A percentile compares a stretch with the other conserved stretches of the same genome.
Conservation (phyloP, 2,113 vertebrate species). For the Peromyscus maniculatus region DNA sequence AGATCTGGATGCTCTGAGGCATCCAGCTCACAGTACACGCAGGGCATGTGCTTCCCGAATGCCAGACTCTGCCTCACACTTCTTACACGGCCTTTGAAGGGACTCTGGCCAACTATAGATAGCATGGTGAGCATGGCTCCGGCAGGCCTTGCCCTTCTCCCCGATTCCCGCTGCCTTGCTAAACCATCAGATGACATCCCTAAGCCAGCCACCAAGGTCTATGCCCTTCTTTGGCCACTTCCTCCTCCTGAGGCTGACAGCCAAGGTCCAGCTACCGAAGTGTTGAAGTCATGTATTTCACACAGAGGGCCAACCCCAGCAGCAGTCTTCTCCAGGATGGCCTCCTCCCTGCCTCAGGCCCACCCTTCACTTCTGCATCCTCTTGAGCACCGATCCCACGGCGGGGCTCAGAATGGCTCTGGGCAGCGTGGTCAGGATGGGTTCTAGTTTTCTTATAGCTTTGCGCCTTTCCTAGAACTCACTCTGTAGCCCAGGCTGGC, state of each 20-base stretch:
- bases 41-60: fast-evolving
- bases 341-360: neutral
- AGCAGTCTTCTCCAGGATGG: too few relatives aligned
- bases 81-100: neutral
- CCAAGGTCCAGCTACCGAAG: neutral
- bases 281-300: neutral
- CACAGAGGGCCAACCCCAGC: neutral
- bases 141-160: neutral
- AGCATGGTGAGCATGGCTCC: too few relatives aligned
- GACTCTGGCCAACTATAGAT: neutral
- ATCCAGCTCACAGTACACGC: neutral
- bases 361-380: neutral
- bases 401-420: neutral
- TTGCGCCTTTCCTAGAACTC: too few relatives aligned
- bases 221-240: neutral
- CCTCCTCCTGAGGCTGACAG: neutral
- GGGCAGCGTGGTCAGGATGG: fast-evolving
- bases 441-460: neutral
- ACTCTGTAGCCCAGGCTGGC: too few relatives aligned
- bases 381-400: neutral
- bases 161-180: too few relatives aligned
- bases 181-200: neutral
- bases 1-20: neutral
- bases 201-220: neutral
- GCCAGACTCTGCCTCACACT: neutral